phyloP scores from a whole-genome alignment of 1,140 invertebrate genomes.

The Drosophila albomicans region DNA sequence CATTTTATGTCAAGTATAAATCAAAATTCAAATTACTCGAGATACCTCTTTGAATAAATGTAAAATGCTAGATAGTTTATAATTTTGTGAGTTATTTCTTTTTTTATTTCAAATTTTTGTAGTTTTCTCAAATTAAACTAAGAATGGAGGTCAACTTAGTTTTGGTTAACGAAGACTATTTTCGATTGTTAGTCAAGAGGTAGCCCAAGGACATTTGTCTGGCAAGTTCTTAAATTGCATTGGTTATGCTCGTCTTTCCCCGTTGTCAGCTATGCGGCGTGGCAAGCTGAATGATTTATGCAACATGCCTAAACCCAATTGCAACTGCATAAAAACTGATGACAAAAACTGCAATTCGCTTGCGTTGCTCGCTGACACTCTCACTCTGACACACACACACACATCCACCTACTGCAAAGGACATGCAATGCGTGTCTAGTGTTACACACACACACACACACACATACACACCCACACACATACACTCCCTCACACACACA shows the following conservation, averaged over 20 bases:
- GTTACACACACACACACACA: neutral
- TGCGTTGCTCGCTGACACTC: neutral
- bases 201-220: neutral
- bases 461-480: neutral
- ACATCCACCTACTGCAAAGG: slow-evolving; percentile 7
- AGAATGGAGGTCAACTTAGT: too few relatives aligned
- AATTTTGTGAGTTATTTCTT: too few relatives aligned
- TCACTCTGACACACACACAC: neutral
- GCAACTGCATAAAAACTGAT: slow-evolving; percentile 24
- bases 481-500: slow-evolving; percentile 9
- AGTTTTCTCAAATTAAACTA: too few relatives aligned
- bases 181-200: neutral
- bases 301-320: slow-evolving; percentile 42
- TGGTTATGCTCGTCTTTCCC: slow-evolving; percentile 21
- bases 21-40: too few relatives aligned
- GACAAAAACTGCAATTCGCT: slow-evolving; percentile 37
- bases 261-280: slow-evolving; percentile 28
- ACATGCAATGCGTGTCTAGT: slow-evolving; percentile 14
- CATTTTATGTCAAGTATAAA: too few relatives aligned
- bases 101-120: too few relatives aligned
- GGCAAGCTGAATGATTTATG: slow-evolving; percentile 51
- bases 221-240: slow-evolving; percentile 11
- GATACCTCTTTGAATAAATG: too few relatives aligned
- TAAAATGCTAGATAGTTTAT: too few relatives aligned
- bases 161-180: too few relatives aligned